phyloP scores from a whole-genome alignment of 2,888 invertebrate genomes.

The Drosophila infuscata region DNA sequence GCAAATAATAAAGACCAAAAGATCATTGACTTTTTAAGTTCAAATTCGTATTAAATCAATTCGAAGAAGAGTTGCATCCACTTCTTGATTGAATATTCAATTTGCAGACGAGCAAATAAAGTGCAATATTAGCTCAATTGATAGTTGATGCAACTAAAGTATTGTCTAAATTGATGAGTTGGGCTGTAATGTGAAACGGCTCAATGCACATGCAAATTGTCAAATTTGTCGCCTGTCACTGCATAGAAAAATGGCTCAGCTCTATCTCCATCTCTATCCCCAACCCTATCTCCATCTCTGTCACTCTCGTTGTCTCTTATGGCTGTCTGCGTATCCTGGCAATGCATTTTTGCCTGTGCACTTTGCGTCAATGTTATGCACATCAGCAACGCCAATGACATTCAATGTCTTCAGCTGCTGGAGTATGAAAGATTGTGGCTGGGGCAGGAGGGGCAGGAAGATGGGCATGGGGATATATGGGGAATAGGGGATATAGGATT shows the following conservation, averaged over 20 bases:
- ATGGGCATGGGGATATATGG: not conserved
- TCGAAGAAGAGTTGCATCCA: not conserved
- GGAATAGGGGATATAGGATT: not conserved
- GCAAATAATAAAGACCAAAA: not conserved
- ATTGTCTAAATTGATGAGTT: slow-evolving; percentile 22
- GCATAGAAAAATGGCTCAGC: slow-evolving; percentile 36
- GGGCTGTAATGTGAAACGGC: not conserved
- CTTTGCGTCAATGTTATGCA: slow-evolving; percentile 79
- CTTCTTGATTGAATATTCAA: slow-evolving; percentile 7
- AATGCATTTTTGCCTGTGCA: slow-evolving; percentile 50
- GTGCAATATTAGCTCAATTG: slow-evolving; percentile 9
- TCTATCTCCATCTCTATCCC: not conserved
- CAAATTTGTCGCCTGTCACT: slow-evolving; percentile 58
- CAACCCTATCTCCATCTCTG: not conserved
- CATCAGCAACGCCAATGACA: slow-evolving; percentile 70
- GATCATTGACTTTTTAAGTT: not conserved
- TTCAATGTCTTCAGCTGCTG: slow-evolving; percentile 45
- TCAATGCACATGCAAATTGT: slow-evolving; percentile 43
- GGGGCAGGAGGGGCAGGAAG: not conserved
- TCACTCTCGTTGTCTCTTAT: not conserved
- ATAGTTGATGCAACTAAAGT: slow-evolving; percentile 5
- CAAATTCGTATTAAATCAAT: not conserved
- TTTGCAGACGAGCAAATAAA: slow-evolving; percentile 13
- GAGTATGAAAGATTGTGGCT: not conserved
- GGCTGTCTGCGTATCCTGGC: slow-evolving; percentile 1